Percentiles rank a stretch among this genome's conserved stretches.
Conservation (phyloP, 1,140 invertebrate species). For the Zaprionus vittiger region DNA sequence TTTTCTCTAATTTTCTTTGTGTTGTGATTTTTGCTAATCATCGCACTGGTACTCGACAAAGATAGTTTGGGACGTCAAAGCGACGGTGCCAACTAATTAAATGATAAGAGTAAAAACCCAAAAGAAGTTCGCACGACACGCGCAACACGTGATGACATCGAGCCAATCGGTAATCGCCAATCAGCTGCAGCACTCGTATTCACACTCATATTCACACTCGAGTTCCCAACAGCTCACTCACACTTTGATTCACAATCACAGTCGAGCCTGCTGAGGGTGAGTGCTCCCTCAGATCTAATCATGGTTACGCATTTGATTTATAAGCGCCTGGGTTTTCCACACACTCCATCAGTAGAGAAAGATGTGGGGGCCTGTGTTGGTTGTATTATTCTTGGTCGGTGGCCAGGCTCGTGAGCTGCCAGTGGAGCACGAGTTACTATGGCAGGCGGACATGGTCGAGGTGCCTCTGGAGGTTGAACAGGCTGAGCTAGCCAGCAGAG, state of each 20-base stretch:
- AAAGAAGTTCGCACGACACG: slow-evolving; percentile 46
- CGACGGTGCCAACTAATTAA: slow-evolving; percentile 60
- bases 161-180: slow-evolving; percentile 37
- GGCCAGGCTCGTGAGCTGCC: slow-evolving; percentile 57
- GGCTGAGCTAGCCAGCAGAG: slow-evolving; percentile 35
- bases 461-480: slow-evolving; percentile 38
- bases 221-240: background rate
- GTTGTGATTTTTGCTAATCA: slow-evolving; percentile 7
- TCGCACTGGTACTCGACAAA: slow-evolving; percentile 2
- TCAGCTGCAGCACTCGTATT: slow-evolving; percentile 12
- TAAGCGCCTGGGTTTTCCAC: slow-evolving; percentile 47
- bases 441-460: slow-evolving; percentile 51
- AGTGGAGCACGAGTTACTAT: slow-evolving; percentile 40
- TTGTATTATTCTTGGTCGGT: slow-evolving; percentile 42
- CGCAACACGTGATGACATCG: slow-evolving; percentile 56
- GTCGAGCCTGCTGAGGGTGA: background rate
- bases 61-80: slow-evolving; percentile 46
- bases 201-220: background rate
- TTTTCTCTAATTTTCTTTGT: background rate
- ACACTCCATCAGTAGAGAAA: slow-evolving; percentile 44
- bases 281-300: slow-evolving; percentile 57
- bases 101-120: slow-evolving; percentile 55
- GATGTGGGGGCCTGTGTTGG: slow-evolving; percentile 58
- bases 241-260: slow-evolving; percentile 2
- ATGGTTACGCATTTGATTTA: slow-evolving; percentile 47